Percentiles rank a stretch among this genome's conserved stretches.
phyloP scores from a whole-genome alignment of 1,140 invertebrate species.

The Atta colombica region DNA sequence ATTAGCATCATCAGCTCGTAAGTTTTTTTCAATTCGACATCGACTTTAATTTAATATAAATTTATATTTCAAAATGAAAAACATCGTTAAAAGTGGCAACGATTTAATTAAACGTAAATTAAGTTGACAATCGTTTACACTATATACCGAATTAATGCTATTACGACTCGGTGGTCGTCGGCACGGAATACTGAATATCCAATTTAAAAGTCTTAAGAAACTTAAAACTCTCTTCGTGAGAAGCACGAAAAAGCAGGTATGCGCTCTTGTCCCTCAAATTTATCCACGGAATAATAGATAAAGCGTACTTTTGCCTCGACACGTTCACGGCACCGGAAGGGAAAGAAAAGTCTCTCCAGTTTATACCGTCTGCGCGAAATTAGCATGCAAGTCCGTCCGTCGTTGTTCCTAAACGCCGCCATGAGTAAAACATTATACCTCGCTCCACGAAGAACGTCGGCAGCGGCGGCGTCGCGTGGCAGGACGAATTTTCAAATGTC shows the following conservation, averaged over 20 bases:
- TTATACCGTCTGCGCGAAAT: conserved; percentile 58
- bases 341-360: conserved; percentile 36
- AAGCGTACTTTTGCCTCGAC: conserved; percentile 60
- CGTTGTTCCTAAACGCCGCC: conserved; percentile 53
- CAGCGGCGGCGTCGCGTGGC: conserved; percentile 77
- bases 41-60: conserved; percentile 46
- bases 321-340: conserved; percentile 41
- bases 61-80: conserved; percentile 55
- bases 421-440: conserved; percentile 73
- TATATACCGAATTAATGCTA: conserved; percentile 60
- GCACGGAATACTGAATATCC: conserved; percentile 60
- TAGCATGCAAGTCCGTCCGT: conserved; percentile 71
- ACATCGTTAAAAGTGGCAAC: conserved; percentile 37
- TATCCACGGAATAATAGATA: conserved; percentile 62
- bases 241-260: conserved; percentile 27
- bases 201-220: conserved; percentile 64
- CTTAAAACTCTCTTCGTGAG: conserved; percentile 36
- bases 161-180: conserved; percentile 47
- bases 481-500: conserved; percentile 73
- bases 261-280: conserved; percentile 45
- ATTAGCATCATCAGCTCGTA: neutral
- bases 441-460: conserved; percentile 71
- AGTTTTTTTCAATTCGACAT: neutral
- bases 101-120: conserved; percentile 63
- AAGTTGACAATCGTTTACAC: conserved; percentile 62